Evolutionary conservation across 2,888 invertebrate species (phyloP).

Genomic region (Chrysina gloriosa): DNA sequence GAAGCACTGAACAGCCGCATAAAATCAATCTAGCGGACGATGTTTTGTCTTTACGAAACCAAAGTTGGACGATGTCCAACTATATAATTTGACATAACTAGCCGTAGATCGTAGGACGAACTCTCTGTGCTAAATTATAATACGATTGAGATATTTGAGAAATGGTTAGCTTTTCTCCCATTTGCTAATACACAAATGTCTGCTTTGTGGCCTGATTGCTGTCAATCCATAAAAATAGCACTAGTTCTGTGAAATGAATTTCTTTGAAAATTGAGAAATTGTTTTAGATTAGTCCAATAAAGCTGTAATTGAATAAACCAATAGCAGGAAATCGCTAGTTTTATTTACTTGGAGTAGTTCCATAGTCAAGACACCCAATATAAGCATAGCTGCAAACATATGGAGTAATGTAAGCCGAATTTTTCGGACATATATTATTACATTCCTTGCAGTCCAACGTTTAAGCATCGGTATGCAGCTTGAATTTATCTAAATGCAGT

Average conservation of each 20-base stretch:
- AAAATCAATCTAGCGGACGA: slow-evolving; percentile 34
- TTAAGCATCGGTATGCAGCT: too few species aligned
- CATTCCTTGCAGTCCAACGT: too few species aligned
- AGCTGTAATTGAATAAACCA: background rate
- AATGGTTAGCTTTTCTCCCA: background rate
- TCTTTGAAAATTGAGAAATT: background rate
- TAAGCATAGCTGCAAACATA: background rate
- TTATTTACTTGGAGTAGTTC: background rate
- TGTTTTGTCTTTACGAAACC: slow-evolving; percentile 36
- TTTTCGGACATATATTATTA: too few species aligned
- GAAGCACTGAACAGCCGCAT: slow-evolving; percentile 23
- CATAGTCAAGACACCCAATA: background rate
- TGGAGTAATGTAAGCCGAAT: too few species aligned
- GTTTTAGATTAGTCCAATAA: slow-evolving; percentile 1
- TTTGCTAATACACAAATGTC: slow-evolving; percentile 5
- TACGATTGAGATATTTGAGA: slow-evolving; percentile 15
- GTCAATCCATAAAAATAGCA: slow-evolving; percentile 11
- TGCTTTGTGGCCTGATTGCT: background rate
- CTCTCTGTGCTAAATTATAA: slow-evolving; percentile 18
- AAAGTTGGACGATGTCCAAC: slow-evolving; percentile 24
- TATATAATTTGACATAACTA: slow-evolving; percentile 34
- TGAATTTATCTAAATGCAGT: too few species aligned
- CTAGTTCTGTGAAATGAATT: background rate
- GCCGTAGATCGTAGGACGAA: slow-evolving; percentile 27
- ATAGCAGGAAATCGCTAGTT: background rate